Evolutionary conservation across 2,113 vertebrate species (phyloP).

Genomic region (Sphaerodactylus townsendi): DNA sequence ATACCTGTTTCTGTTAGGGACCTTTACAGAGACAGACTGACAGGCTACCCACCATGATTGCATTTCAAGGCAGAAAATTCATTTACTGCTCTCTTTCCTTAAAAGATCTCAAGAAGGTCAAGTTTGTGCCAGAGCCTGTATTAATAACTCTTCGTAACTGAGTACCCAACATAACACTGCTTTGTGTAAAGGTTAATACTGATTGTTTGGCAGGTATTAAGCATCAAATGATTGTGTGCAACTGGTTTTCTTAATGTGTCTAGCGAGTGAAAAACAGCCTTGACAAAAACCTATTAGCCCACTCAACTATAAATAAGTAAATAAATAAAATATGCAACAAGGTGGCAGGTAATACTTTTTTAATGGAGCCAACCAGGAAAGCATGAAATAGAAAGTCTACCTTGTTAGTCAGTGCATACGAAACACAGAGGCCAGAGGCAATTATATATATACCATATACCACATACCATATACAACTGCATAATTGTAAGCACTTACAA

Average conservation of each 20-base stretch:
- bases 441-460: not conserved
- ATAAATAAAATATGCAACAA: not conserved
- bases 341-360: not conserved
- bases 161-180: not conserved
- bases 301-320: not conserved
- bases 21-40: not conserved
- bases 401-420: not conserved
- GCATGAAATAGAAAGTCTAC: not conserved
- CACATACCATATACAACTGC: too few relatives aligned
- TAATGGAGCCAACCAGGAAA: slow-evolving; percentile 8
- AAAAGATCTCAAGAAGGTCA: not conserved
- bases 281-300: not conserved
- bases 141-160: not conserved
- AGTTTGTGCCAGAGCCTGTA: not conserved
- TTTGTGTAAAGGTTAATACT: not conserved
- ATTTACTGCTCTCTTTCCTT: not conserved
- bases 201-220: not conserved
- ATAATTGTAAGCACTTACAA: too few relatives aligned
- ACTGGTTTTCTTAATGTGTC: not conserved
- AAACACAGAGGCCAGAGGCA: slow-evolving; percentile 21
- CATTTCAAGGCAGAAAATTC: not conserved
- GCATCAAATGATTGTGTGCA: not conserved
- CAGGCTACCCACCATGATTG: not conserved
- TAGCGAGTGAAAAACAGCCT: not conserved
- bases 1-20: too few relatives aligned